Evolutionary conservation across 2,113 vertebrate species (phyloP), one percentile per base, ranked within the genome.

Genomic region (Steatornis caripensis): DNA sequence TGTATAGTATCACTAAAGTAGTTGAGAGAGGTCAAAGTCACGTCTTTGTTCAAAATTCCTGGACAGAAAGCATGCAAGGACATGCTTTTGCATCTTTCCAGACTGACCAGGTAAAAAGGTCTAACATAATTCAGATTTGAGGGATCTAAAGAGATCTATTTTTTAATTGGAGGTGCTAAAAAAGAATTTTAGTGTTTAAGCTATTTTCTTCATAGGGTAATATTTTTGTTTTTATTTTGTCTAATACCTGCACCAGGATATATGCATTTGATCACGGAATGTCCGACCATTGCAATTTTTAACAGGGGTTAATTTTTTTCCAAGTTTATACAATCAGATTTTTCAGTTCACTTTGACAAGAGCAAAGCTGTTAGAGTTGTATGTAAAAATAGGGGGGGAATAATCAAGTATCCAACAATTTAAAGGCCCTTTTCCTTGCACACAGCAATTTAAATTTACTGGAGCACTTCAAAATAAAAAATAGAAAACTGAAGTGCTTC

Each of bases 381-480:
- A 88, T 43, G 75, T 30, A 78, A 88, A 64, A 91, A 79, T 37
- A n/a, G n/a, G n/a, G n/a, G n/a, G n/a, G n/a, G n/a, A n/a, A n/a
- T n/a, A n/a, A n/a, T n/a, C n/a, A n/a, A 55, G 60, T 29, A 85
- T 90, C 58, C n/a, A 66, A 66, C 80, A 82, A 96, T 91, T 94
- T 90, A 76, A 80, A 96, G 54, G 53, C 5, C 23, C 54, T 96
- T 97, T 90, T 82, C 48, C 87, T 66, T 93, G 64, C 82, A 89
- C 30, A 87, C 54, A 71, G 55, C 82, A 96, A 96, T 97, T 97
- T 95, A 89, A 96, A 97, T 96, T 97, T 94, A 96, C 72, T 78
- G 17, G 74, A 95, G 64, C 27, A 89, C 68, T 92, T 95, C 34
- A 34, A 17, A 30, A n/a, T n/a, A n/a, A n/a, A n/a, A n/a, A n/a